Evolutionary conservation across 2,888 invertebrate genomes (phyloP), one percentile per base, ranked within the genome.

Genomic region (Terebella lapidaria): DNA sequence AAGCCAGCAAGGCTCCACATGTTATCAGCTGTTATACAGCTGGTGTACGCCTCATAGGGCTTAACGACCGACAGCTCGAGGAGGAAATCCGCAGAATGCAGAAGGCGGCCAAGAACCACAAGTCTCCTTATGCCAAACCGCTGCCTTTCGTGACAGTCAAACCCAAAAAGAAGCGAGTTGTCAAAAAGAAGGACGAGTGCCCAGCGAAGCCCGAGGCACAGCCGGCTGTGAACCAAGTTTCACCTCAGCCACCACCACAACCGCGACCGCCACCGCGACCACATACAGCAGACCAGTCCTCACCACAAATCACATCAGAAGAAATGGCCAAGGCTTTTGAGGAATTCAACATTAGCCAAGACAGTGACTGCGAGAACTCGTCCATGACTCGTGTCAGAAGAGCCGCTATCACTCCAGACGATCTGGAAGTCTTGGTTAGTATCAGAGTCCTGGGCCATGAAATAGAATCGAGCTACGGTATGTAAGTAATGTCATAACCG

Each of bases 61-160:
- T 74, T 1, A 72, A 70, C 35, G 69, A 71, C 42, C 59, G 70
- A 24, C 72, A 74, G 56, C 60, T 74, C 2, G 68, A 60, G 27
- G 45, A 57, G 42, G 35, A 58, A 45, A 56, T 73, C 65, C 66
- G 66, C 51, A 63, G 64, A 26, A 67, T 72, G 67, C 68, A 70
- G 53, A 71, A 67, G 49, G 60, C 64, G 4, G 64, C 66, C 1
- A 64, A 56, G 22, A 59, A 70, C 25, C 63, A 62, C 35, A 67
- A 70, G 55, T 74, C 74, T 1, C 72, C 74, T 0, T 74, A 74
- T 55, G 72, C 72, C 2, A 68, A 71, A 54, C 71, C 72, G 1
- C 63, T 73, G 25, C 70, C 67, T 22, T 71, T 64, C 54, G 58
- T 64, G 20, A 42, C 49, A 24, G 26, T 26, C 35, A 22, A 15